Evolutionary conservation across 2,888 invertebrate genomes (phyloP).

Genomic region (Trisateles emortualis): DNA sequence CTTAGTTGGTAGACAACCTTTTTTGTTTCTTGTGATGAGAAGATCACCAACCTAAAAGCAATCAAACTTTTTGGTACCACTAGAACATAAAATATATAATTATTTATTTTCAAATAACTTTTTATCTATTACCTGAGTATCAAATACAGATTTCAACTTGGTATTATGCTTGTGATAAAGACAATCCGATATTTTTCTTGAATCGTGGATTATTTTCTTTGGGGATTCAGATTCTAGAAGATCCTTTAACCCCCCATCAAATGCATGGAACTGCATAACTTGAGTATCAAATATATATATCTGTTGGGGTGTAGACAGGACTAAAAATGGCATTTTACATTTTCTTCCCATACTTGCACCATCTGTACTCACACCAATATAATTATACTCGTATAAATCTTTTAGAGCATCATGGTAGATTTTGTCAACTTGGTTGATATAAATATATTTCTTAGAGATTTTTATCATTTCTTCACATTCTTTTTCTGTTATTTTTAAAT

Average conservation of each 20-base stretch:
- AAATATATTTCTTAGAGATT: constrained; percentile 75
- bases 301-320: constrained; percentile 75
- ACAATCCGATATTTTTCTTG: constrained; percentile 86
- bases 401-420: constrained; percentile 75
- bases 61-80: not conserved
- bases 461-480: constrained; percentile 78
- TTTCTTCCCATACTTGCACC: constrained; percentile 83
- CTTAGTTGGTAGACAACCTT: constrained; percentile 66
- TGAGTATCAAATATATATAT: constrained; percentile 84
- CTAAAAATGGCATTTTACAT: constrained; percentile 80
- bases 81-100: too few relatives aligned
- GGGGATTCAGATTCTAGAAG: constrained; percentile 76
- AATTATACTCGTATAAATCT: constrained; percentile 69
- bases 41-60: constrained; percentile 80
- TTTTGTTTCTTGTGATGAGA: constrained; percentile 77
- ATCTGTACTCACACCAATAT: constrained; percentile 76
- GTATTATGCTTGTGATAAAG: constrained; percentile 87
- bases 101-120: too few relatives aligned
- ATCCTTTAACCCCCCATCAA: constrained; percentile 81
- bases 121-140: constrained; percentile 86
- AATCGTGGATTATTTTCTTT: constrained; percentile 88
- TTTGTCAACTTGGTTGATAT: constrained; percentile 80
- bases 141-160: constrained; percentile 86
- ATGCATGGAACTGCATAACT: constrained; percentile 80
- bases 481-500: constrained; percentile 74